These are phyloP conservation scores for Agrochola litura DNA, from an alignment of 2,888 invertebrate genomes.

Conservation along the genomic window DNA sequence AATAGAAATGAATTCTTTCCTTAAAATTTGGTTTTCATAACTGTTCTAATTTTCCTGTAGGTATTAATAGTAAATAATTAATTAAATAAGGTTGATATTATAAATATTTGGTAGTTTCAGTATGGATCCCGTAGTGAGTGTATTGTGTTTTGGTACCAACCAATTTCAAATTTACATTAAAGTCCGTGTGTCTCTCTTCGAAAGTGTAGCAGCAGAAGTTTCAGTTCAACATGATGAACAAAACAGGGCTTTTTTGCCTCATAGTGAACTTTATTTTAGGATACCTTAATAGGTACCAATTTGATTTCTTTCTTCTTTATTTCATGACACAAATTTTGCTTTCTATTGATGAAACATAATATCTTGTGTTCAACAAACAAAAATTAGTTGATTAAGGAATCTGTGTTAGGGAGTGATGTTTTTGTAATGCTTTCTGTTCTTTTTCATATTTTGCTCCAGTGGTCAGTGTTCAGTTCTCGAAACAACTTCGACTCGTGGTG, in stretches of 20 bases:
- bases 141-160: not conserved
- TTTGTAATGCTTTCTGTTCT: not conserved
- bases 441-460: conserved; percentile 11
- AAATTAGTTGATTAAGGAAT: not conserved
- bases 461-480: conserved; percentile 1
- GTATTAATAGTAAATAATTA: not conserved
- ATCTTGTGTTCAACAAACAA: not conserved
- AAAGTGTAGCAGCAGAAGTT: not conserved
- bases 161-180: not conserved
- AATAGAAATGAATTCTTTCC: not conserved
- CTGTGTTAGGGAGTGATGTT: not conserved
- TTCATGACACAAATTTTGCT: not conserved
- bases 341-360: not conserved
- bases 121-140: not conserved
- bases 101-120: not conserved
- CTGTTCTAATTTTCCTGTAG: conserved; percentile 8
- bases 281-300: conserved; percentile 5
- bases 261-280: conserved; percentile 5
- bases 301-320: not conserved
- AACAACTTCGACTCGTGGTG: not conserved
- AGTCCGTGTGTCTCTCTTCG: not conserved
- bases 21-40: not conserved
- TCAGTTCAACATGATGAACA: not conserved
- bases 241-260: not conserved
- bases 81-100: conserved; percentile 7